Evolutionary conservation across 2,888 invertebrate species (phyloP).

Genomic region (Drosophila tanythrix): DNA sequence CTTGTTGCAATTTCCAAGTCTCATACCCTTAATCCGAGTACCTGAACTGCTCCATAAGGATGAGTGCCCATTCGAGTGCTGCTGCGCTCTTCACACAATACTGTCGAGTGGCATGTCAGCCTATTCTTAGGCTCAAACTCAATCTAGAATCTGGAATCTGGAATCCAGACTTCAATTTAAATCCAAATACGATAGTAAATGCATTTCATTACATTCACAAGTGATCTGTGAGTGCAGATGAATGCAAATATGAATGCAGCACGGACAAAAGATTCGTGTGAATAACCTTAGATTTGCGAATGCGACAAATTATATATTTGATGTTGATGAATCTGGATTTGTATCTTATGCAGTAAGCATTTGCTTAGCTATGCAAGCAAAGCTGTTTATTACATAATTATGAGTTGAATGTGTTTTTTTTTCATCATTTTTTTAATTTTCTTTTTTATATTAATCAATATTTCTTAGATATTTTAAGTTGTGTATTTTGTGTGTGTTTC

Average conservation of each 20-base stretch:
- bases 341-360: background rate
- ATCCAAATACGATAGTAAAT: constrained; percentile 29
- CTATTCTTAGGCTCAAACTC: constrained; percentile 5
- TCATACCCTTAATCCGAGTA: constrained; percentile 6
- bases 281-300: constrained; percentile 32
- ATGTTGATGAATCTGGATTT: background rate
- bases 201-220: constrained; percentile 32
- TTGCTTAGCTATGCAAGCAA: background rate
- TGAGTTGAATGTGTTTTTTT: background rate
- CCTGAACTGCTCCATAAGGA: constrained; percentile 42
- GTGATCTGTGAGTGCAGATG: constrained; percentile 11
- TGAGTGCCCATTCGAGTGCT: constrained; percentile 27
- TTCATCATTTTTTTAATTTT: too few species aligned
- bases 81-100: constrained; percentile 21
- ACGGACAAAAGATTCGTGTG: constrained; percentile 32
- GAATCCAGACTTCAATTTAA: constrained; percentile 18
- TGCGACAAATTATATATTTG: background rate
- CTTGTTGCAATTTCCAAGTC: constrained; percentile 55
- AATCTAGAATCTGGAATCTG: constrained; percentile 11
- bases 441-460: background rate
- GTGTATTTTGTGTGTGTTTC: background rate
- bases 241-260: constrained; percentile 32
- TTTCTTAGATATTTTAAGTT: background rate
- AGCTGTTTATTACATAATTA: background rate
- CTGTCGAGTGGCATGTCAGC: constrained; percentile 30